Evolutionary conservation across 2,797 vertebrate genomes (phyloP).

Genomic region (Tamandua tetradactyla): DNA sequence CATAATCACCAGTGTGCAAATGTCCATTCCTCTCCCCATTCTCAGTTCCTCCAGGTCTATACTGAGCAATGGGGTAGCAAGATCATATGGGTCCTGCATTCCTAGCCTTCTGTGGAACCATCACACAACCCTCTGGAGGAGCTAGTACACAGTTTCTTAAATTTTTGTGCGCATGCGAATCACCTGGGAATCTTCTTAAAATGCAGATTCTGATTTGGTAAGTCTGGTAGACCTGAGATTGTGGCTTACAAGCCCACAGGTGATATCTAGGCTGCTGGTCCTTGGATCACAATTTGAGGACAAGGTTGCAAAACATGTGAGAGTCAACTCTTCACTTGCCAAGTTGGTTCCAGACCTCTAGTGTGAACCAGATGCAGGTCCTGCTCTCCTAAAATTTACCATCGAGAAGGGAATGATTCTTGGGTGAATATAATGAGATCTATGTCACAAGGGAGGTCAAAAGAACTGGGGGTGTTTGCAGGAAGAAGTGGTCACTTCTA

Average conservation of each 20-base stretch:
- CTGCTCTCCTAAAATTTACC: neutral
- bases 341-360: neutral
- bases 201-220: slow-evolving; percentile 35
- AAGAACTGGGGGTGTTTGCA: neutral
- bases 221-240: neutral
- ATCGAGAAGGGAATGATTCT: neutral
- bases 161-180: neutral
- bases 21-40: no score
- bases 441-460: neutral
- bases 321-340: neutral
- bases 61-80: no score
- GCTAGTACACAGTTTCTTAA: no score
- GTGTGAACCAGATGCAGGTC: neutral
- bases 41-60: no score
- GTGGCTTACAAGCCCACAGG: neutral
- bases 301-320: neutral
- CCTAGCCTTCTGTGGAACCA: no score
- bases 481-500: neutral
- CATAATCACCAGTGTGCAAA: no score
- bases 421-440: neutral
- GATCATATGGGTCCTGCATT: no score
- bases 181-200: neutral
- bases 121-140: no score
- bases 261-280: neutral
- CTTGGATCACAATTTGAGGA: neutral